phyloP scores from a whole-genome alignment of 2,888 invertebrate genomes.

The Pasiphila rectangulata region DNA sequence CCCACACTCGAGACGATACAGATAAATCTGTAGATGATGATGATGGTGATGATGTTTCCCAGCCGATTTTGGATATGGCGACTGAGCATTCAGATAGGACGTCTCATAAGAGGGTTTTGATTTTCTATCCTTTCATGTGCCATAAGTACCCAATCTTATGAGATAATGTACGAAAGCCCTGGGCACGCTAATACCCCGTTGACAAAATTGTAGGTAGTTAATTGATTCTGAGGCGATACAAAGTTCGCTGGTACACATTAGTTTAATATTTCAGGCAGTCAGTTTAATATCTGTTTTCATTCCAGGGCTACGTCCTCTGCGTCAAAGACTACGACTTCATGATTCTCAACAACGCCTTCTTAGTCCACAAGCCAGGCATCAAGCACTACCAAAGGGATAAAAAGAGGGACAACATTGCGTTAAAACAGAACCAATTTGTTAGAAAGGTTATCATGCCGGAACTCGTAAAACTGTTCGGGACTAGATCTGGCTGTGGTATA shows the following conservation, averaged over 20 bases:
- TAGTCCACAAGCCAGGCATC: slow-evolving; percentile 95
- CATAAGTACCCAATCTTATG: no score
- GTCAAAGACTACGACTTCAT: slow-evolving; percentile 95
- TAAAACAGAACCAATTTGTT: slow-evolving; percentile 87
- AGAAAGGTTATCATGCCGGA: slow-evolving; percentile 91
- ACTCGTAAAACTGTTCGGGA: slow-evolving; percentile 91
- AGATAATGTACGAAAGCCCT: no score
- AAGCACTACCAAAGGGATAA: slow-evolving; percentile 90
- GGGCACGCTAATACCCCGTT: no score
- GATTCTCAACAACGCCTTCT: slow-evolving; percentile 95
- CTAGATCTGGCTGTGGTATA: slow-evolving; percentile 89
- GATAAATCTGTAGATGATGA: no score
- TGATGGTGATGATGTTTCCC: no score
- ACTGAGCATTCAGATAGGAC: no score
- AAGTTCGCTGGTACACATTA: neutral
- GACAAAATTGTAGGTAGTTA: no score
- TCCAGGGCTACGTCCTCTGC: slow-evolving; percentile 93
- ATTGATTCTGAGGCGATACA: no score
- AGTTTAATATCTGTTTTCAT: neutral
- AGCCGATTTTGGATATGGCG: no score
- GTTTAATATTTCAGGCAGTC: neutral
- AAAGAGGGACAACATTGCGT: slow-evolving; percentile 87
- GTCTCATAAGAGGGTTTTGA: no score
- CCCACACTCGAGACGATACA: no score
- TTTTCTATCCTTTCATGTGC: no score